phyloP scores from a whole-genome alignment of 2,888 invertebrate species.

The Drosophila meridionalis region DNA sequence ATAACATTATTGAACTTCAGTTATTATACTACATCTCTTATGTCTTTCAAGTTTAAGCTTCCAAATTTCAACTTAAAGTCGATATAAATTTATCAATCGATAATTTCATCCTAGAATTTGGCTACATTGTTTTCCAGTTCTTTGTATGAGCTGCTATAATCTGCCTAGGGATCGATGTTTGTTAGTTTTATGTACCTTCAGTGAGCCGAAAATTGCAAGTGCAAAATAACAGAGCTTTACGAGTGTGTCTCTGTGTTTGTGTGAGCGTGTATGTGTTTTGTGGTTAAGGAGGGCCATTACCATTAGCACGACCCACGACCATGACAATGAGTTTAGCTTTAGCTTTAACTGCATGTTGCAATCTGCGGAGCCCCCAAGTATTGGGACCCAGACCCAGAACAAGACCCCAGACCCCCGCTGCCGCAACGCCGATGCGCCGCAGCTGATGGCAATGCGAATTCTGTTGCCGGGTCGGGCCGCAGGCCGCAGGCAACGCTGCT shows the following conservation, averaged over 20 bases:
- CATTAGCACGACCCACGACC: constrained; percentile 70
- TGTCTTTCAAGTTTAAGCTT: not conserved
- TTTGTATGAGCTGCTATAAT: not conserved
- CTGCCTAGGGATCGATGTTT: constrained; percentile 12
- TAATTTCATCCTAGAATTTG: not conserved
- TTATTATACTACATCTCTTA: not conserved
- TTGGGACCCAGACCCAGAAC: constrained; percentile 9
- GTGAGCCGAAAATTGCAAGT: constrained; percentile 58
- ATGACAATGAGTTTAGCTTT: constrained; percentile 69
- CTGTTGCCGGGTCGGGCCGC: constrained; percentile 20
- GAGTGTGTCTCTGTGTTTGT: constrained; percentile 2
- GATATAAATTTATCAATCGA: not conserved
- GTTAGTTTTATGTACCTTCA: constrained; percentile 18
- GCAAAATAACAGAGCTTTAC: constrained; percentile 20
- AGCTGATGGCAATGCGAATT: constrained; percentile 20
- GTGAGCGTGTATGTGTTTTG: constrained; percentile 22
- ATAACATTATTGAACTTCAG: not conserved
- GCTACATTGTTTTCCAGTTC: not conserved
- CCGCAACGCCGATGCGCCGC: constrained; percentile 24
- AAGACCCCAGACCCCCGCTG: not conserved
- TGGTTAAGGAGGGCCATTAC: constrained; percentile 47
- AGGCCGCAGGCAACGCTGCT: constrained; percentile 46
- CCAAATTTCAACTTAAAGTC: not conserved
- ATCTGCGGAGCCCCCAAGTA: constrained; percentile 28
- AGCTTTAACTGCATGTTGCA: constrained; percentile 40